A percentile compares a stretch with the other conserved stretches of the same genome.
These are phyloP conservation scores for Mellivora capensis DNA, from an alignment of 2,113 vertebrate species.

Conservation along the genomic window DNA sequence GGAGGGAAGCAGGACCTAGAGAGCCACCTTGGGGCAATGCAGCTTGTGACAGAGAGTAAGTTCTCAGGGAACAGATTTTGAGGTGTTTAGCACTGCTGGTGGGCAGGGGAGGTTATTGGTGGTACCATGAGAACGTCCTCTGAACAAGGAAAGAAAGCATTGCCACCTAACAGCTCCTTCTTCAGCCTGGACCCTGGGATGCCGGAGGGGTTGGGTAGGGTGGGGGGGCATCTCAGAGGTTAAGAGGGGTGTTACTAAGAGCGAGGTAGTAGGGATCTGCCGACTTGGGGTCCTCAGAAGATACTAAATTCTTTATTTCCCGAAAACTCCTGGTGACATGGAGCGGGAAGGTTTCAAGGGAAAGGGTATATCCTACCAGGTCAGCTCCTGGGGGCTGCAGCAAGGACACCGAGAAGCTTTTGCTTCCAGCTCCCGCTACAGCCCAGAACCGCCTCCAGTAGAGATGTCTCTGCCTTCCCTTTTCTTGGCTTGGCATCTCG, in stretches of 20 bases:
- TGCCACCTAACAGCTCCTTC: neutral
- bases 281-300: neutral
- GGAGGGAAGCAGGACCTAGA: neutral
- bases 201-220: neutral
- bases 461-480: neutral
- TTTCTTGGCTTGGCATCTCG: neutral
- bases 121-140: neutral
- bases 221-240: neutral
- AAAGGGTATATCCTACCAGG: neutral
- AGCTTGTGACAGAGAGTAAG: neutral
- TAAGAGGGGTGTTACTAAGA: neutral
- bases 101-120: rapidly evolving
- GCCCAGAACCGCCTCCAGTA: neutral
- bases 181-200: neutral
- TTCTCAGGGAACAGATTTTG: neutral
- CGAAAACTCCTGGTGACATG: neutral
- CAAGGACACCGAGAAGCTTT: neutral
- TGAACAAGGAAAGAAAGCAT: neutral
- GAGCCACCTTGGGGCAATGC: neutral
- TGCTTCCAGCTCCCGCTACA: neutral
- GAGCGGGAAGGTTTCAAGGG: neutral
- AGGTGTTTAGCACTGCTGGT: neutral
- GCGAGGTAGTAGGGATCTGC: neutral
- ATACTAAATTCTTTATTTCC: neutral
- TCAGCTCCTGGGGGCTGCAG: no score